Percentiles rank a stretch among this genome's conserved stretches.
These are phyloP conservation scores for Carposina sasakii DNA, from an alignment of 1,140 invertebrate genomes.

Conservation along the genomic window DNA sequence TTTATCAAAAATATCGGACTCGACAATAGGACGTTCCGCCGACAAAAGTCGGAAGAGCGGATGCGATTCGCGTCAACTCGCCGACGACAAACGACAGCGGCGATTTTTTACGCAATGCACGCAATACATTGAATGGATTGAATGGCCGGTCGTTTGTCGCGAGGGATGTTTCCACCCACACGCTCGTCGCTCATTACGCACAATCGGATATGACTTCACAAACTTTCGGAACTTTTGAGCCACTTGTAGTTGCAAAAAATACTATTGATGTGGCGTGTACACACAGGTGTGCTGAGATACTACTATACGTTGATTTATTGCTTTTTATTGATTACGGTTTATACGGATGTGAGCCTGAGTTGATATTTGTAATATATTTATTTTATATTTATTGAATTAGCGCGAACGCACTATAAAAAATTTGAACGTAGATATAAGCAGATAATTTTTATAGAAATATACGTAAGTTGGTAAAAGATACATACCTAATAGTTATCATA, in stretches of 20 bases:
- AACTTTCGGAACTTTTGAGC: slow-evolving; percentile 58
- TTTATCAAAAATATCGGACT: slow-evolving; percentile 67
- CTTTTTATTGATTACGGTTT: too few species aligned
- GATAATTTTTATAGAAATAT: too few species aligned
- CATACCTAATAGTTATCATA: too few species aligned
- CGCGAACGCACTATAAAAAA: too few species aligned
- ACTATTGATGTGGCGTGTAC: slow-evolving; percentile 33
- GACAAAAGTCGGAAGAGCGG: slow-evolving; percentile 70
- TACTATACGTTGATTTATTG: too few species aligned
- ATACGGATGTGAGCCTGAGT: too few species aligned
- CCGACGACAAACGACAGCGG: slow-evolving; percentile 45
- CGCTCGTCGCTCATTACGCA: slow-evolving; percentile 61
- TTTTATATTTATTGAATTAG: too few species aligned
- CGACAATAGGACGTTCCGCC: slow-evolving; percentile 48
- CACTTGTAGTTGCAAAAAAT: slow-evolving; percentile 42
- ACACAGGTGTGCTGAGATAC: slow-evolving; percentile 54
- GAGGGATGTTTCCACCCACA: slow-evolving; percentile 70
- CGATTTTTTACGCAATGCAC: slow-evolving; percentile 57
- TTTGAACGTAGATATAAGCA: too few species aligned
- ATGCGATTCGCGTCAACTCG: slow-evolving; percentile 66
- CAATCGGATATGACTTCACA: slow-evolving; percentile 63
- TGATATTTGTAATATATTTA: too few species aligned
- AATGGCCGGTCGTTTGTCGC: slow-evolving; percentile 36
- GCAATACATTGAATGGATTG: slow-evolving; percentile 34
- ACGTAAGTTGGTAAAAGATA: too few species aligned